Evolutionary conservation across 2,888 invertebrate species (phyloP), one percentile per base, ranked within the genome.

Genomic region (Phorcus lineatus): DNA sequence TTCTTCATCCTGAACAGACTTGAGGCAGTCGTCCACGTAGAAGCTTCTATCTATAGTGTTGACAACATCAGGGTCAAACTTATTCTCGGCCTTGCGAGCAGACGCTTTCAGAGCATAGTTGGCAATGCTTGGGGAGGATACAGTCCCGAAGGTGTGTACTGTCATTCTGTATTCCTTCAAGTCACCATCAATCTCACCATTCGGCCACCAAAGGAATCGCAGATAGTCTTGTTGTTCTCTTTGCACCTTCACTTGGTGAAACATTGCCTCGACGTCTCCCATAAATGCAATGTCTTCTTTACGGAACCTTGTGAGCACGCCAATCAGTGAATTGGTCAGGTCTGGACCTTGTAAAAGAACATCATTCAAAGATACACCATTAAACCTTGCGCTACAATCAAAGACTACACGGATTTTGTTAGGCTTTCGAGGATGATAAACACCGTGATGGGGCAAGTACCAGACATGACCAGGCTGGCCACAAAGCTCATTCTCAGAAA

Each of bases 351-450:
- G 67, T 2, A 80, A 70, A 17, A 80, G 77, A 17, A 66, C 22
- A 17, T 77, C 55, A 40, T 80, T 80, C 24, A 80, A 62, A 16
- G 66, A 52, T 11, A 53, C 67, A 24, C 67, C 55, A 40, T 47
- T 53, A 24, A 62, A 55, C 52, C 76, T 80, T 16, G 62, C 75
- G 19, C 57, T 62, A 24, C 66, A 67, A 54, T 80, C 80, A 76
- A 80, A 77, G 22, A 80, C 77, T 2, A 67, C 54, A n/a, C 77
- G 22, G 13, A 54, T 17, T n/a, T 67, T 11, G 28, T 67, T 77
- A 19, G 77, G 77, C 55, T 82, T 82, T 31, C 74, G 77, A 47
- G 78, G 80, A 24, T 82, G 80, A 36, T 66, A 81, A 19, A 81
- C 82, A 28, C 82, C 81, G 24, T 66, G 66, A 31, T 40, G 77